Base-by-base conservation (phyloP, 2,113 vertebrate species). In the Antechinus flavipes region DNA sequence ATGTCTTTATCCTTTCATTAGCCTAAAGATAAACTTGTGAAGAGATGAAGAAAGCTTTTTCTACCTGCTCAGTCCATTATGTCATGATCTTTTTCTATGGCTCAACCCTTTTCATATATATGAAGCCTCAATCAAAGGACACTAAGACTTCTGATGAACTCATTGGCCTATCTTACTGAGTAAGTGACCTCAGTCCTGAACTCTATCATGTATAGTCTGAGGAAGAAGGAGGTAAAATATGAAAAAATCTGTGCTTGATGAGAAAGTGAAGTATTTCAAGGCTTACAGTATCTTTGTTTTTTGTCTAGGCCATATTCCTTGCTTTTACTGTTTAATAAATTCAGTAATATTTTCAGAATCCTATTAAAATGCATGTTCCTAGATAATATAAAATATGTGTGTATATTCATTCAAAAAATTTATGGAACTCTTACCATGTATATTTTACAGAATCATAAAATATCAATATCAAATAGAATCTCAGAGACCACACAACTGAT, bases 141-240 rank as follows among this genome's bases (percentile, higher is more conserved):
- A 90, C 93, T 24, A 55, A 76, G 90, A 54, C 94, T 14, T 50
- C 76, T 56, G 91, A 91, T 61, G 93, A 96, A 9, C 84, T 96
- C 24, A 56, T 96, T 14, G 95, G 76, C 14, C 47, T 96, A 42
- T 52, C 24, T 49, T 96, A 95, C 46, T 90, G 94, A 14, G 90
- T 96, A 42, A 47, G 92, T 90, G 22, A 93, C 94, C 52, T 84
- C 96, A 30, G 26, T 94, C 52, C 53, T 96, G 16, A 95, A 96
- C 54, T 93, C 96, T 42, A 19, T 96, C 61, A 96, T 96, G 35
- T 95, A 56, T 10, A 95, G 96, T 53, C 76, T 96, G 93, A 94
- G 89, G 35, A 96, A 96, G 24, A 93, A 92, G 68, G 94, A 93
- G 9, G 91, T 94, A 50, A 96, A 96, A 91, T 46, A 92, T 26